A percentile compares a stretch with the other conserved stretches of the same genome.
Evolutionary conservation across 92 coral and sea anemone species (phyloP).

Genomic region (Zoanthus sociatus): DNA sequence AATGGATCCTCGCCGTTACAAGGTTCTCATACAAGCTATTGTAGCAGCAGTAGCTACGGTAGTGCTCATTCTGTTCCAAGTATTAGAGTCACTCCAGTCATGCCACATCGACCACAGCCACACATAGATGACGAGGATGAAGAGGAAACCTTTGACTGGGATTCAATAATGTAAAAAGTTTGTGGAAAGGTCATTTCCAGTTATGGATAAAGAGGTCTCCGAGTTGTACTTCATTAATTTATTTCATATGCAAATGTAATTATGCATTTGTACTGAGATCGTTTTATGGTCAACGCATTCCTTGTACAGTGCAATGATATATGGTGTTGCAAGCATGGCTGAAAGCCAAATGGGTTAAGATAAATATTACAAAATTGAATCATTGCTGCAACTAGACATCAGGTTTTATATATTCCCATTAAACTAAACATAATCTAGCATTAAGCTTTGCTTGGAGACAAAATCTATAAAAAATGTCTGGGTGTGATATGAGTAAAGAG

Average conservation of each 20-base stretch:
- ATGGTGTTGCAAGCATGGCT: background rate
- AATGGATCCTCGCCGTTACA: slow-evolving; percentile 71
- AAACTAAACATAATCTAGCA: background rate
- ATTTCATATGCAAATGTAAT: slow-evolving; percentile 33
- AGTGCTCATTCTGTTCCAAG: slow-evolving; percentile 84
- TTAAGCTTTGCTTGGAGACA: background rate
- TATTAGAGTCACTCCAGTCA: slow-evolving; percentile 73
- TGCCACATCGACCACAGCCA: slow-evolving; percentile 60
- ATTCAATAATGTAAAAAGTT: slow-evolving; percentile 79
- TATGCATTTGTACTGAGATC: background rate
- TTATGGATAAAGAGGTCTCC: slow-evolving; percentile 20
- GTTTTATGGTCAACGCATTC: background rate
- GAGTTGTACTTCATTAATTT: slow-evolving; percentile 35
- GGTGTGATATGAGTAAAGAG: background rate
- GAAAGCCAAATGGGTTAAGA: background rate
- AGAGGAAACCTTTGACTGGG: slow-evolving; percentile 98
- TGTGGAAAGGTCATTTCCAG: background rate
- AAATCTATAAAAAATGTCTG: background rate
- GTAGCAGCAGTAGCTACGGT: slow-evolving; percentile 78
- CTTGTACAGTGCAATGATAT: slow-evolving; percentile 5
- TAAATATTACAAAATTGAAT: background rate
- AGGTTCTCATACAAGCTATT: slow-evolving; percentile 78
- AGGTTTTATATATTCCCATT: background rate
- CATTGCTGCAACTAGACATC: background rate
- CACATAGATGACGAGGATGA: slow-evolving; percentile 88